These are phyloP conservation scores for Drosophila tsacasi DNA, from an alignment of 1,140 invertebrate species.

Conservation along the genomic window DNA sequence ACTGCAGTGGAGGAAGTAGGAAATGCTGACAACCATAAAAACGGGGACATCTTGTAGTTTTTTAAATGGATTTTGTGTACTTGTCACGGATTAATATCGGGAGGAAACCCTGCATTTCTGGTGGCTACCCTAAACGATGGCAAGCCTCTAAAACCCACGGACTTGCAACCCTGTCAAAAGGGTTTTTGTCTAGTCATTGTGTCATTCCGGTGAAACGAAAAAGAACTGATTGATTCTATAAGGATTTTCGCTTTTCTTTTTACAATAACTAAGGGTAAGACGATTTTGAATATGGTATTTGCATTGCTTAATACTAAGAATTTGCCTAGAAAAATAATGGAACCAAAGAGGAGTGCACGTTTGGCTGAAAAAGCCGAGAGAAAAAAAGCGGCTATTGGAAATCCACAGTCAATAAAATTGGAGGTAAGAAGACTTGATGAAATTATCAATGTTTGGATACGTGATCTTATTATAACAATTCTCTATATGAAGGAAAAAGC, in stretches of 20 bases:
- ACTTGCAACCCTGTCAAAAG: too few relatives aligned
- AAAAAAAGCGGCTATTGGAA: neutral
- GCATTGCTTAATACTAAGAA: too few relatives aligned
- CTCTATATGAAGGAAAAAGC: neutral
- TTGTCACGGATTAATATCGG: constrained; percentile 10
- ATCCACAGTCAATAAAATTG: fast-evolving
- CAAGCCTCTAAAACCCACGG: too few relatives aligned
- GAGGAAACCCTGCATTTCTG: neutral
- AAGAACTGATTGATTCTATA: neutral
- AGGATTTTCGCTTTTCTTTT: neutral
- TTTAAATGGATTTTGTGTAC: constrained; percentile 23
- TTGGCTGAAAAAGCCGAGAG: neutral
- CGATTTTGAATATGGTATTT: neutral
- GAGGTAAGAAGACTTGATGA: neutral
- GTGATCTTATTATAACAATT: neutral
- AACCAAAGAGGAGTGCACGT: neutral
- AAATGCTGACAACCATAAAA: constrained; percentile 21
- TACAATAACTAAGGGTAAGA: neutral
- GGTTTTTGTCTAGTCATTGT: neutral
- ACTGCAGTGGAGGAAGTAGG: constrained; percentile 38
- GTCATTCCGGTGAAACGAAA: neutral
- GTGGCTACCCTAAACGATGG: neutral
- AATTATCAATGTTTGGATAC: neutral
- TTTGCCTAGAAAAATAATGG: neutral
- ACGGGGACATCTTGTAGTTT: constrained; percentile 36